Base-by-base conservation (phyloP, 1,140 invertebrate genomes). In the Pectinophora gossypiella region DNA sequence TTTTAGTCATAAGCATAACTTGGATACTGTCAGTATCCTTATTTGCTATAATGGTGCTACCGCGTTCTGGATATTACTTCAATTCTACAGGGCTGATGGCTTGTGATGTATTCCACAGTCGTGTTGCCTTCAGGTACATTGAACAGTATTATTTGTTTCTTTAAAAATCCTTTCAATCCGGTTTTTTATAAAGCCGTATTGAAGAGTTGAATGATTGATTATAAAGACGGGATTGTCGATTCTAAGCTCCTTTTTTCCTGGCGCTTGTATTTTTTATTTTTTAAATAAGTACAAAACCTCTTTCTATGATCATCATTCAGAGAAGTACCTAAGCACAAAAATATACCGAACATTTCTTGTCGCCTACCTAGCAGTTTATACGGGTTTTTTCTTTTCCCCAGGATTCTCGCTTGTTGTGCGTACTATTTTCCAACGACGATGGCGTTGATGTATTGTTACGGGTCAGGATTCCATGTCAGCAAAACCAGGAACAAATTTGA, bases 401-500 rank as follows among this genome's bases (percentile, higher is more conserved):
- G 95, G 65, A 95, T 95, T 59, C 86, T 96, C 55, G 92, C 94
- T 23, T 95, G 94, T 60, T 96, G 95, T 76, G 93, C 93, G 54
- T 94, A 95, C 78, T 96, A 96, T 78, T 95, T 96, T 68, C 94
- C 95, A 13, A 95, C 94, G 13, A 96, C 95, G 18, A 96, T 96
- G 95, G 93, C 95, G 35, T 88, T 96, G 60, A 96, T 96, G 94
- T 96, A 96, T 79, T 95, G 94, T 79, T 96, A 96, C 75, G 95
- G 94, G 13, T 95, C 94, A 10, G 95, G 94, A 22, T 95, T 96
- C 76, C 94, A 96, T 79, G 93, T 95, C 68, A 95, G 95, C 82
- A 94, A 94, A 83, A 90, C 93, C 22, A 90, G 93, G 49, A 85
- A 92, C 51, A 94, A 93, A 79, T 90, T 86, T 45, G 74, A 74